A percentile compares a stretch with the other conserved stretches of the same genome.
These are phyloP conservation scores for Cephus runcator DNA, from an alignment of 2,888 invertebrate genomes.

Conservation along the genomic window DNA sequence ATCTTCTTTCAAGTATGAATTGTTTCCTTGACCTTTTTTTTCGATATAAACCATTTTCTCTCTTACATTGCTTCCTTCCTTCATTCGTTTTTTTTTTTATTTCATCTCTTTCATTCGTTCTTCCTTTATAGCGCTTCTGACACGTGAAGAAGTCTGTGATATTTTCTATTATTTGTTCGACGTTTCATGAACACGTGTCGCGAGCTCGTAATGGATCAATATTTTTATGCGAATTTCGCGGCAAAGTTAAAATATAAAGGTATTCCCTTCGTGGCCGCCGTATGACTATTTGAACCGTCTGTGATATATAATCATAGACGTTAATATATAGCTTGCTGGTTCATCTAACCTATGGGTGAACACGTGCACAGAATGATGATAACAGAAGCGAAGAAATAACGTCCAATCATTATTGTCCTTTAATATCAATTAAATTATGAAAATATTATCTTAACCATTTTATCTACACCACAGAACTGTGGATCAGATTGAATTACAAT, in stretches of 20 bases:
- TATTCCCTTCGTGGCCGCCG: not conserved
- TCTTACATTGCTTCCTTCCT: not conserved
- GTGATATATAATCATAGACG: not conserved
- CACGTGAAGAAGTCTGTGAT: not conserved
- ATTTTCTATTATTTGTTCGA: not conserved
- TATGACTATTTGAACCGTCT: not conserved
- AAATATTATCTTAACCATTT: not conserved
- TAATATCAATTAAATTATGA: not conserved
- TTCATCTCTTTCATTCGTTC: slow-evolving; percentile 10
- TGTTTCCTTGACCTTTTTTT: slow-evolving; percentile 8
- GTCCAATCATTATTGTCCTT: not conserved
- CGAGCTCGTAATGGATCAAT: not conserved
- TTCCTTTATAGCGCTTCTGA: slow-evolving; percentile 6
- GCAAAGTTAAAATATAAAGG: not conserved
- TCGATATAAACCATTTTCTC: slow-evolving; percentile 12
- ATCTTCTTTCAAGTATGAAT: not conserved
- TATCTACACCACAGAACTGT: not conserved
- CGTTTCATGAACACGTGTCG: not conserved
- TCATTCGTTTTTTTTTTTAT: slow-evolving; percentile 11
- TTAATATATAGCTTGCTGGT: not conserved
- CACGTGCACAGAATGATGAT: not conserved
- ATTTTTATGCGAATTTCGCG: not conserved
- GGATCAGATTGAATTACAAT: not conserved
- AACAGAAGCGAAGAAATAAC: not conserved
- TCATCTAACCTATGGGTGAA: not conserved